Percentiles rank a stretch among this genome's conserved stretches.
Evolutionary conservation across 2,113 vertebrate genomes (phyloP).

Genomic region (Microcebus griseorufus): DNA sequence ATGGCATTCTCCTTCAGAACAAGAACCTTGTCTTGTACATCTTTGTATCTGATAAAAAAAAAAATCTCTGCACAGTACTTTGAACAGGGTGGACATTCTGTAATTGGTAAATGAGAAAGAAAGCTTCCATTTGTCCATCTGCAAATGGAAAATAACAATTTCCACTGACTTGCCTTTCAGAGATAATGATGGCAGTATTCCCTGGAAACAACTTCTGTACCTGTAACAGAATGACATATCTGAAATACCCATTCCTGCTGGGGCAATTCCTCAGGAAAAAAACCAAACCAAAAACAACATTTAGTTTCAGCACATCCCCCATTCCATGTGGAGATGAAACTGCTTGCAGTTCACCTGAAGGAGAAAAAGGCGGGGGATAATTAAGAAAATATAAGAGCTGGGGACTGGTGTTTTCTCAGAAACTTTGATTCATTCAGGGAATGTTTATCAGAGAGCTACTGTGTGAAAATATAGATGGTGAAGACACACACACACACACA

Average conservation of each 20-base stretch:
- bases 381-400: constrained; percentile 25
- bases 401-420: not conserved
- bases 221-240: constrained; percentile 66
- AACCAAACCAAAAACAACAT: constrained; percentile 13
- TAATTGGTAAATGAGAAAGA: constrained; percentile 72
- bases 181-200: constrained; percentile 68
- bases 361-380: not conserved
- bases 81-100: constrained; percentile 29
- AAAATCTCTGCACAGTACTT: constrained; percentile 50
- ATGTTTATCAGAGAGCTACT: constrained; percentile 4
- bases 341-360: not conserved
- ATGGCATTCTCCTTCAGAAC: not conserved
- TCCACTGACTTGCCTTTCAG: constrained; percentile 66
- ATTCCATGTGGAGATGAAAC: not conserved
- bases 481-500: not conserved
- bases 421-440: constrained; percentile 42
- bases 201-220: constrained; percentile 67
- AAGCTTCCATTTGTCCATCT: constrained; percentile 64
- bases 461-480: constrained; percentile 25
- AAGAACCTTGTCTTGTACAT: constrained; percentile 17
- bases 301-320: not conserved
- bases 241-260: constrained; percentile 48
- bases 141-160: constrained; percentile 75
- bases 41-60: not conserved
- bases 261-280: constrained; percentile 34